These are phyloP conservation scores for mouse (Mus musculus) DNA, from an alignment of 2,113 vertebrate genomes.

Conservation along the genomic window GRCm39 chr13:104196501-104197000, in stretches of 20 bases:
- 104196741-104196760: neutral
- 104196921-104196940: neutral
- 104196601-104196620: neutral
- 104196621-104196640: neutral
- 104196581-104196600: neutral
- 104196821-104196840: constrained; percentile 34
- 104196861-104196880: neutral
- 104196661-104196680: neutral
- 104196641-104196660: neutral
- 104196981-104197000: neutral
- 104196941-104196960: neutral
- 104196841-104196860: neutral
- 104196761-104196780: neutral
- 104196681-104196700: neutral
- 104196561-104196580: neutral
- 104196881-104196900: neutral
- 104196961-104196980: neutral
- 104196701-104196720: neutral
- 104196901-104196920: neutral
- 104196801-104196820: neutral
- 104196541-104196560: constrained; percentile 17
- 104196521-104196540: neutral
- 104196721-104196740: constrained; percentile 32
- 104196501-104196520: constrained; percentile 10
- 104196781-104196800: neutral